These are phyloP conservation scores for Tetrapedia diversipes DNA, from an alignment of 2,888 invertebrate genomes.

Conservation along the genomic window DNA sequence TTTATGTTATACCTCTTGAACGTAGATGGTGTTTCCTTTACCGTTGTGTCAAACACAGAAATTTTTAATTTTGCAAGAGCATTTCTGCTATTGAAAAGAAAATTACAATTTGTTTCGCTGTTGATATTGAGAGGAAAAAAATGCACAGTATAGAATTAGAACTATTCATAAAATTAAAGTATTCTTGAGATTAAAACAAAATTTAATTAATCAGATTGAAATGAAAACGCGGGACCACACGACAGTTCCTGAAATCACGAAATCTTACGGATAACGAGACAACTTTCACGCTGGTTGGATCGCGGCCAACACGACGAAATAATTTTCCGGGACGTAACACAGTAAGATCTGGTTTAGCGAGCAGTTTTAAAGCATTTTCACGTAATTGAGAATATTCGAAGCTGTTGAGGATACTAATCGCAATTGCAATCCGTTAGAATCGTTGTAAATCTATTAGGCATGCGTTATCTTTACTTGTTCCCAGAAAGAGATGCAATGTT, in stretches of 20 bases:
- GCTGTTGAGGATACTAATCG: background rate
- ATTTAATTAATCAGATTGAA: slow-evolving; percentile 8
- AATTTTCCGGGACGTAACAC: slow-evolving; percentile 41
- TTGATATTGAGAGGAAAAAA: too few species aligned
- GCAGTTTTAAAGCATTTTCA: slow-evolving; percentile 46
- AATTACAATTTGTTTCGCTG: too few species aligned
- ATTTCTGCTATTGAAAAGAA: too few species aligned
- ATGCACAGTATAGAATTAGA: too few species aligned
- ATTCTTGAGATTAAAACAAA: background rate
- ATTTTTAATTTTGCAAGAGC: too few species aligned
- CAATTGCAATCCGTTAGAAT: background rate
- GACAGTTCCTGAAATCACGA: slow-evolving; percentile 13
- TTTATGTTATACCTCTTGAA: too few species aligned
- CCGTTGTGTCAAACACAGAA: too few species aligned
- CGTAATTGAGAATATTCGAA: slow-evolving; percentile 43
- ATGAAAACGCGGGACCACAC: background rate
- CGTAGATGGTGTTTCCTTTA: too few species aligned
- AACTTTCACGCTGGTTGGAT: slow-evolving; percentile 38
- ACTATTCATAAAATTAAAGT: too few species aligned
- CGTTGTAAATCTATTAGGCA: background rate
- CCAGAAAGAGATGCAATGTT: too few species aligned
- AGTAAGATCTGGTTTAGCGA: slow-evolving; percentile 11
- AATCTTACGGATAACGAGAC: slow-evolving; percentile 30
- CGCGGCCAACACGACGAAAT: slow-evolving; percentile 51
- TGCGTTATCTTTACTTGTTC: too few species aligned